A percentile compares a stretch with the other conserved stretches of the same genome.
phyloP scores from a whole-genome alignment of 1,140 invertebrate species.

The Batillaria attramentaria region DNA sequence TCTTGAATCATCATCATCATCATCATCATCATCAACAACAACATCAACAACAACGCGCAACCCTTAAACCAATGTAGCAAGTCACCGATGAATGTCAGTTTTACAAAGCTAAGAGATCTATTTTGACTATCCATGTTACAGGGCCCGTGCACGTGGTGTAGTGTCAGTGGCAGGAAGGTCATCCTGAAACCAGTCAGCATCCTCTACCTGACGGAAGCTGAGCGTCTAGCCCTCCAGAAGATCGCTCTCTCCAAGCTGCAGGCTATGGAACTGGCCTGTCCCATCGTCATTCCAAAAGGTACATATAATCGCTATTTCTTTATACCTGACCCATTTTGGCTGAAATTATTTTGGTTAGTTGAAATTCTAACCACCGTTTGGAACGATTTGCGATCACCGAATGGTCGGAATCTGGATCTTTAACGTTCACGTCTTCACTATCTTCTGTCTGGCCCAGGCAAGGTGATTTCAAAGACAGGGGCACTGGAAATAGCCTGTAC shows the following conservation, averaged over 20 bases:
- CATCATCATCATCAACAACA: not conserved
- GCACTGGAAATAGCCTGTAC: too few species aligned
- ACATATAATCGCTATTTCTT: constrained; percentile 46
- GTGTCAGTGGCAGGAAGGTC: constrained; percentile 82
- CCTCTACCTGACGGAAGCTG: constrained; percentile 84
- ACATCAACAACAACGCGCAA: not conserved
- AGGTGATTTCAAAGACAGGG: too few species aligned
- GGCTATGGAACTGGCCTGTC: constrained; percentile 87
- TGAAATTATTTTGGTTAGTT: not conserved
- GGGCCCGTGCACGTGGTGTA: constrained; percentile 89
- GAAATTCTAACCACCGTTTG: too few species aligned
- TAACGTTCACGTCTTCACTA: too few species aligned
- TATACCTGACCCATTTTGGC: not conserved
- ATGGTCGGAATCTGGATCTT: too few species aligned
- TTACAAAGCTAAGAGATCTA: not conserved
- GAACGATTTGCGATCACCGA: too few species aligned
- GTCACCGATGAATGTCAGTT: not conserved
- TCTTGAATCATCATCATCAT: not conserved
- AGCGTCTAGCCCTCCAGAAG: constrained; percentile 85
- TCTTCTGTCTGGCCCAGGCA: too few species aligned
- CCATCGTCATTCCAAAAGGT: constrained; percentile 82
- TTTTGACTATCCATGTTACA: constrained; percentile 68
- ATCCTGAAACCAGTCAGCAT: constrained; percentile 81
- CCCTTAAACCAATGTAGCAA: not conserved
- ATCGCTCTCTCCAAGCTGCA: constrained; percentile 90